phyloP scores from a whole-genome alignment of 2,797 vertebrate species.

The Neomorphus geoffroyi region DNA sequence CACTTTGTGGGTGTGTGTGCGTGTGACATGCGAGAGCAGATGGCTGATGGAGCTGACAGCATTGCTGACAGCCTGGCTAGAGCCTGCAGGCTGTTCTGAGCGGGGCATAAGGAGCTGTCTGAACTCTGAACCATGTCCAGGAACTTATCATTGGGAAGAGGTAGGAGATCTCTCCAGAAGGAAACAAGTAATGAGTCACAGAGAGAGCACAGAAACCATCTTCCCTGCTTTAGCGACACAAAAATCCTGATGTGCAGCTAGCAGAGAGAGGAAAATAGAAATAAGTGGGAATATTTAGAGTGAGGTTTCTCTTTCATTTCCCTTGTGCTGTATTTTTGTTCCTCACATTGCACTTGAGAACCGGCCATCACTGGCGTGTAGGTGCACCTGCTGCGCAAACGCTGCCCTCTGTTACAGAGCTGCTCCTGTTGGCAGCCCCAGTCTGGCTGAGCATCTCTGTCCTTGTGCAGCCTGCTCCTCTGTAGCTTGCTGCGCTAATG shows the following conservation, averaged over 20 bases:
- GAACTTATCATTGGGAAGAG: not conserved
- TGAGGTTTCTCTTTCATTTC: conserved; percentile 58
- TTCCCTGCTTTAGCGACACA: not conserved
- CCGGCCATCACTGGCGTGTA: not conserved
- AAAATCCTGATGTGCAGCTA: not conserved
- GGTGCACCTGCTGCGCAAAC: rapidly evolving
- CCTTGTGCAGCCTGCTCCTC: not conserved
- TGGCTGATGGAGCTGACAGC: not conserved
- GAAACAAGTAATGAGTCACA: not conserved
- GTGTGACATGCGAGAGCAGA: not conserved
- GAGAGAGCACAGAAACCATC: not conserved
- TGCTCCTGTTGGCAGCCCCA: not conserved
- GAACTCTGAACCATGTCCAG: not conserved
- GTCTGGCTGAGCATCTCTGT: not conserved
- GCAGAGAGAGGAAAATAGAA: conserved; percentile 40
- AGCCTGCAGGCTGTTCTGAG: not conserved
- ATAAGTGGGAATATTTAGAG: conserved; percentile 48
- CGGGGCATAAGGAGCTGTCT: not conserved
- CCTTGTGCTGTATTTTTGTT: conserved; percentile 28
- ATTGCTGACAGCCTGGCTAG: not conserved
- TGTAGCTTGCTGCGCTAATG: not conserved
- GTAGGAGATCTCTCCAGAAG: not conserved
- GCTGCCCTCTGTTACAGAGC: not conserved
- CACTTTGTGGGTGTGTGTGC: conserved; percentile 35
- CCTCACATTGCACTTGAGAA: not conserved